Base-by-base conservation (phyloP, 2,797 vertebrate genomes). In the Sebastes itinus region DNA sequence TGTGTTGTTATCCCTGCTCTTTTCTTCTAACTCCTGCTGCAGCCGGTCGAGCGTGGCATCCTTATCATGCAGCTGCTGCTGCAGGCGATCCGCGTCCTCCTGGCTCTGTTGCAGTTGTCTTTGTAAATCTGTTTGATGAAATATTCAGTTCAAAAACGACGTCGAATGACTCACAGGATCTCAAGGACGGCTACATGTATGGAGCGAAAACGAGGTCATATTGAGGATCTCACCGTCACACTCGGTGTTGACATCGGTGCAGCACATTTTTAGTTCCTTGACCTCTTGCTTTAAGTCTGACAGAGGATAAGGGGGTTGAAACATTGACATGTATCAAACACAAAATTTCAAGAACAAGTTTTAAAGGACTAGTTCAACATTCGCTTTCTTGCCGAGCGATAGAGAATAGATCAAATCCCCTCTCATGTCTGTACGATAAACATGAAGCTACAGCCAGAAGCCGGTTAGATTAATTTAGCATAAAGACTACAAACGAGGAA, bases 281-380 rank as follows among this genome's bases (percentile, higher is more conserved):
- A 86, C 16, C 32, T 79, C 14, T 22, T 85, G 49, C n/a, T 65
- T 72, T 32, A 94, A 77, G 20, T 67, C 92, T 94, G 76, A 83
- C 2, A 56, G 49, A 73, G 5, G 23, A 11, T 18, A 80, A 35
- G 25, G 12, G 72, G 6, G 16, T 67, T 28, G 9, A 56, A 56
- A 60, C 13, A 60, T n/a, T 9, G 12, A 9, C 5, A 55, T 11
- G 4, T 4, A 25, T 59, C 9, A 61, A 33, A 35, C 11, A 35
- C 33, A 1, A 35, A 35, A 1, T 11, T 5, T 58, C 7, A 71
- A 66, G 23, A 32, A 58, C 49, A 60, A 3, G 5, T 64, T 71
- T 38, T 18, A 56, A 25, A 67, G 7, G 3, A 54, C 11, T 7
- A 54, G 38, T 25, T 69, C 4, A 8, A 55, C 16, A 28, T 65